Evolutionary conservation across 1,140 invertebrate species (phyloP).

Genomic region (Kradibia gibbosae): DNA sequence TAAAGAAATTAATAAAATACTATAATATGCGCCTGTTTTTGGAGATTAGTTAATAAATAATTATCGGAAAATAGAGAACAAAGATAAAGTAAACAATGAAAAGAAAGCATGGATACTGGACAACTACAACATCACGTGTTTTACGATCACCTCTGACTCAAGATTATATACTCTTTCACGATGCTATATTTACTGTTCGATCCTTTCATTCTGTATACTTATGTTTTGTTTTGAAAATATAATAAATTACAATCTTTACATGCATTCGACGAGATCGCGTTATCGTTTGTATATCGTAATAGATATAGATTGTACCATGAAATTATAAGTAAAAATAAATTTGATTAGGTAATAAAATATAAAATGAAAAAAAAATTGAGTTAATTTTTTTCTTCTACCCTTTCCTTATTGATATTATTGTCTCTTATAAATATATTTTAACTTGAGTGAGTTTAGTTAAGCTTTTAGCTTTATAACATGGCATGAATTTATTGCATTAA

Average conservation of each 20-base stretch:
- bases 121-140: slow-evolving; percentile 48
- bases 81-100: slow-evolving; percentile 25
- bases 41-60: slow-evolving; percentile 17
- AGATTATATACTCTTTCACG: slow-evolving; percentile 49
- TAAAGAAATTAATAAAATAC: slow-evolving; percentile 20
- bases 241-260: slow-evolving; percentile 54
- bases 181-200: slow-evolving; percentile 59
- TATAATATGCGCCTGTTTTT: slow-evolving; percentile 46
- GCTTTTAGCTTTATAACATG: too few relatives aligned
- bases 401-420: too few relatives aligned
- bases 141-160: slow-evolving; percentile 50
- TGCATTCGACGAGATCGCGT: slow-evolving; percentile 66
- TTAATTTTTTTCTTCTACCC: background rate
- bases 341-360: slow-evolving; percentile 73
- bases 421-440: too few relatives aligned
- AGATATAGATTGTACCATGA: slow-evolving; percentile 74
- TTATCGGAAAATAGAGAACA: slow-evolving; percentile 11
- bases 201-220: slow-evolving; percentile 52
- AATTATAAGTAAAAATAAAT: slow-evolving; percentile 75
- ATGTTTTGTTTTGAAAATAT: slow-evolving; percentile 56
- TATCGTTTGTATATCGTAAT: slow-evolving; percentile 73
- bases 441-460: too few relatives aligned
- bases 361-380: slow-evolving; percentile 41
- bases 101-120: slow-evolving; percentile 42
- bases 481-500: too few relatives aligned